These are phyloP conservation scores for Ia io DNA, from an alignment of 2,113 vertebrate genomes.

Conservation along the genomic window DNA sequence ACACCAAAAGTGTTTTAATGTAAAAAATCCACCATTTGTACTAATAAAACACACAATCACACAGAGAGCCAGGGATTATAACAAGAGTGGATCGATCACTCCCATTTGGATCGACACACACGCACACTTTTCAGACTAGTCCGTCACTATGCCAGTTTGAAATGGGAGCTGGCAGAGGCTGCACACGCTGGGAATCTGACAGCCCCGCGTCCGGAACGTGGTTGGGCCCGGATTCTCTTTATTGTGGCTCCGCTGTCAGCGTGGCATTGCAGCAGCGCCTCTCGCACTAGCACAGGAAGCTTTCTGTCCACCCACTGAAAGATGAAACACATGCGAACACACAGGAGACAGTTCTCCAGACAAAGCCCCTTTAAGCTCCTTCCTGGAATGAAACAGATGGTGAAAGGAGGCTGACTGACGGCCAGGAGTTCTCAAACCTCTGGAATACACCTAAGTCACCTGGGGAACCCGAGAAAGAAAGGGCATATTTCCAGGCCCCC, in stretches of 20 bases:
- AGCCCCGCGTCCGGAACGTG: not conserved
- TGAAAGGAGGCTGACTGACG: conserved; percentile 10
- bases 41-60: not conserved
- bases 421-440: conserved; percentile 37
- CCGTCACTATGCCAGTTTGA: not conserved
- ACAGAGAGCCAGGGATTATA: not conserved
- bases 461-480: not conserved
- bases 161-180: not conserved
- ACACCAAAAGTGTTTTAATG: not conserved
- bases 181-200: not conserved
- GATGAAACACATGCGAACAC: conserved; percentile 45
- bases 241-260: conserved; percentile 46
- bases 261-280: conserved; percentile 5
- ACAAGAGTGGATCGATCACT: not conserved
- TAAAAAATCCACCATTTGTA: not conserved
- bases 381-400: conserved; percentile 48
- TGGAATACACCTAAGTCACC: not conserved
- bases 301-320: conserved; percentile 61
- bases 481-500: not conserved
- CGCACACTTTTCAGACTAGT: not conserved
- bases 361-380: conserved; percentile 60
- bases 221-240: conserved; percentile 27
- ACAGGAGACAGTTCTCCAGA: conserved; percentile 47
- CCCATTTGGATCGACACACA: not conserved
- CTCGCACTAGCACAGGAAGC: conserved; percentile 49